A percentile compares a stretch with the other conserved stretches of the same genome.
phyloP scores from a whole-genome alignment of 2,797 vertebrate genomes.

The Micrastur ruficollis region DNA sequence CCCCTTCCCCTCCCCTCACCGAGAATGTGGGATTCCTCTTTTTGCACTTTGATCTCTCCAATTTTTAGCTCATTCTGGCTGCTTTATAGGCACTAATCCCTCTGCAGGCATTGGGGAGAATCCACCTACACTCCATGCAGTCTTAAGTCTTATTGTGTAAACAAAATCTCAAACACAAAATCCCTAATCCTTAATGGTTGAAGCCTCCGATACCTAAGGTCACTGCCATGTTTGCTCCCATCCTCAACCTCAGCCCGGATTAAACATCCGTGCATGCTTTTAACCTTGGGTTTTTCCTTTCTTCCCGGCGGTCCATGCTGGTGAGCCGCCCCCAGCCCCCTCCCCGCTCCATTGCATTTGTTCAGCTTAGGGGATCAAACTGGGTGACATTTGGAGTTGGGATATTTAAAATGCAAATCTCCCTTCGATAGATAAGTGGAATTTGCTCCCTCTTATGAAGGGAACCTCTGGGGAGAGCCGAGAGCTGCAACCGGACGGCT shows the following conservation, averaged over 20 bases:
- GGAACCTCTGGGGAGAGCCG: conserved; percentile 34
- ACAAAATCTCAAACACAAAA: conserved; percentile 57
- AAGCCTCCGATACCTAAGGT: conserved; percentile 5
- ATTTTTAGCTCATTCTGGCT: conserved; percentile 51
- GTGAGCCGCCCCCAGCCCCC: neutral
- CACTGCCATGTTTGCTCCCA: neutral
- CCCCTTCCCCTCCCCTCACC: neutral
- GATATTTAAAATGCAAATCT: conserved; percentile 63
- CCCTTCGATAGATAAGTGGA: conserved; percentile 15
- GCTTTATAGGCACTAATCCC: conserved; percentile 58
- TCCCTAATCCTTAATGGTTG: conserved; percentile 25
- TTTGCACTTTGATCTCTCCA: conserved; percentile 46
- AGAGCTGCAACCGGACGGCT: neutral
- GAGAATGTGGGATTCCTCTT: conserved; percentile 9
- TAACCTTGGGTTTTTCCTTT: neutral
- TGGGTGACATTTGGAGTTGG: conserved; percentile 37
- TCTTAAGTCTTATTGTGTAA: conserved; percentile 58
- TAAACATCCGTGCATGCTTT: neutral
- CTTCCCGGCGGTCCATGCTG: neutral
- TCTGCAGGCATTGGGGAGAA: conserved; percentile 59
- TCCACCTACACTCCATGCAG: conserved; percentile 62
- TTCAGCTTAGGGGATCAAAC: conserved; percentile 52
- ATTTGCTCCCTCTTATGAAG: conserved; percentile 64
- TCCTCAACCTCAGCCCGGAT: neutral
- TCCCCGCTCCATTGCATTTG: conserved; percentile 4